Evolutionary conservation across 1,140 invertebrate genomes (phyloP).

Genomic region (Drosophila sp.): DNA sequence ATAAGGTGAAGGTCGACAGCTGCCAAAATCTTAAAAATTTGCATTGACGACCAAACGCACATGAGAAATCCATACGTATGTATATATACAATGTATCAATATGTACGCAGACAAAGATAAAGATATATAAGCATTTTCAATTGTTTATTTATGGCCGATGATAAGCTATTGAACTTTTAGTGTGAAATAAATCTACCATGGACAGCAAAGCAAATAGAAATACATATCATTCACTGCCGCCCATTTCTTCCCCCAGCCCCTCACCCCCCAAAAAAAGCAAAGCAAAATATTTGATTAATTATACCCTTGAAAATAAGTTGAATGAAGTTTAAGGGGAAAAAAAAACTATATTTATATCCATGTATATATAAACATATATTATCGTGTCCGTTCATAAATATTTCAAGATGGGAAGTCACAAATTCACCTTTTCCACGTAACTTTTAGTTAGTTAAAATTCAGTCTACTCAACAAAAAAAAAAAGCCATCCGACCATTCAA

Average conservation of each 20-base stretch:
- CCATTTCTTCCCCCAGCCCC: background rate
- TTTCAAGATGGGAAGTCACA: conserved; percentile 1
- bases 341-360: background rate
- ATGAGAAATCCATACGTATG: conserved; percentile 10
- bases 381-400: background rate
- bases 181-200: conserved; percentile 74
- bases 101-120: conserved; percentile 35
- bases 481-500: background rate
- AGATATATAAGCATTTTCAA: conserved; percentile 19
- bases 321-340: conserved; percentile 2
- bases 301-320: conserved; percentile 17
- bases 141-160: conserved; percentile 55
- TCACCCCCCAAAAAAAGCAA: conserved; percentile 12
- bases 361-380: background rate
- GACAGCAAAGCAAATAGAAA: conserved; percentile 36
- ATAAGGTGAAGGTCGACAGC: conserved; percentile 57
- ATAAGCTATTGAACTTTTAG: conserved; percentile 57
- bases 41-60: conserved; percentile 22
- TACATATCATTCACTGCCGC: conserved; percentile 22
- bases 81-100: conserved; percentile 18
- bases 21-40: conserved; percentile 43
- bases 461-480: background rate
- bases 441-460: conserved; percentile 1
- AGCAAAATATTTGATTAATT: conserved; percentile 24
- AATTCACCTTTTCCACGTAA: background rate